phyloP scores from a whole-genome alignment of 2,888 invertebrate species.

The Craniophora ligustri region DNA sequence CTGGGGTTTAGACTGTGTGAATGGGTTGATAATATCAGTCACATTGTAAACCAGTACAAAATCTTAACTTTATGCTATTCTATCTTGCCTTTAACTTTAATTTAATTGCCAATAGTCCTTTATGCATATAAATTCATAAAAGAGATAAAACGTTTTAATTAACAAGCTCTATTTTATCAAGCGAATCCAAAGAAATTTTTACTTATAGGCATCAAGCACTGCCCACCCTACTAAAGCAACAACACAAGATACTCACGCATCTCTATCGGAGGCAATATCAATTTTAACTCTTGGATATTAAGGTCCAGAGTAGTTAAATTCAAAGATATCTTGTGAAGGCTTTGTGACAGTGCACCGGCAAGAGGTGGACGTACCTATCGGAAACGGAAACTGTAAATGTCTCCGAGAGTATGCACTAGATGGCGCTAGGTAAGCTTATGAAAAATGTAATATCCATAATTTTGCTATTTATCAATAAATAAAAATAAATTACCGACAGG shows the following conservation, averaged over 20 bases:
- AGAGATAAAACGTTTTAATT: no score
- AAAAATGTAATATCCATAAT: no score
- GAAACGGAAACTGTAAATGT: constrained; percentile 59
- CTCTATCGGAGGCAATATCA: constrained; percentile 48
- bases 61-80: no score
- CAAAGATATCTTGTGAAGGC: constrained; percentile 63
- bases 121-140: no score
- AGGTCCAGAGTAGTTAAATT: constrained; percentile 60
- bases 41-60: no score
- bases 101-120: no score
- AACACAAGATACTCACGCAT: constrained; percentile 59
- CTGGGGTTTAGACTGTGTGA: no score
- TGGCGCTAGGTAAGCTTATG: constrained; percentile 17
- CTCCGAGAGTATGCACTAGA: constrained; percentile 41
- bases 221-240: constrained; percentile 31
- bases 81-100: no score
- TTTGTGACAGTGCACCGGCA: constrained; percentile 74
- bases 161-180: not conserved
- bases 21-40: no score
- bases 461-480: no score
- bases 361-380: constrained; percentile 70
- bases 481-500: no score
- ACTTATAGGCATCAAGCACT: constrained; percentile 17
- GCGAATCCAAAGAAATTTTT: not conserved
- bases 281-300: constrained; percentile 41